phyloP scores from a whole-genome alignment of 2,797 vertebrate genomes.

The Sebastes cheni region DNA sequence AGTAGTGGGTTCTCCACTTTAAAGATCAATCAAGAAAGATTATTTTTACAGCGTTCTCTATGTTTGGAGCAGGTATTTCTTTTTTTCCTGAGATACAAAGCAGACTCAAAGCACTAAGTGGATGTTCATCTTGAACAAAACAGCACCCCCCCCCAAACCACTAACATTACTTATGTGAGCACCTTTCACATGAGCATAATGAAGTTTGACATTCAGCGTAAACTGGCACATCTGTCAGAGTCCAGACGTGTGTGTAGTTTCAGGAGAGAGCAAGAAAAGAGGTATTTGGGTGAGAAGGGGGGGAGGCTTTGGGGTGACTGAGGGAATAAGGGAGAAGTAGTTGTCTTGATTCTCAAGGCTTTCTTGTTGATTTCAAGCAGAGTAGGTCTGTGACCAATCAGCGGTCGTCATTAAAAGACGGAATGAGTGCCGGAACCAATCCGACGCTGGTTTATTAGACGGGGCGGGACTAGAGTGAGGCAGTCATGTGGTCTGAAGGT shows the following conservation, averaged over 20 bases:
- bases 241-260: constrained; percentile 42
- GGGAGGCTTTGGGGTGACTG: not conserved
- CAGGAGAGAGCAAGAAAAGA: constrained; percentile 25
- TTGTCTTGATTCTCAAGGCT: constrained; percentile 52
- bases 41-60: constrained; percentile 9
- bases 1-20: constrained; percentile 5
- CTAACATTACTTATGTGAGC: not conserved
- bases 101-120: not conserved
- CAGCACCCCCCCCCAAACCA: not conserved
- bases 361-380: constrained; percentile 69
- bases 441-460: constrained; percentile 18
- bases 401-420: constrained; percentile 49
- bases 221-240: constrained; percentile 52
- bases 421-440: constrained; percentile 57
- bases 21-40: constrained; percentile 46
- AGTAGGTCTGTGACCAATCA: constrained; percentile 63
- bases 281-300: not conserved
- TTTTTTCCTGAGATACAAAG: not conserved
- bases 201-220: constrained; percentile 58
- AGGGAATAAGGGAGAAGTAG: constrained; percentile 21
- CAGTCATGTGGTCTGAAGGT: not conserved
- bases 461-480: constrained; percentile 11
- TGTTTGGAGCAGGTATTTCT: constrained; percentile 6
- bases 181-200: constrained; percentile 42
- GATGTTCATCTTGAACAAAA: constrained; percentile 5